A percentile compares a stretch with the other conserved stretches of the same genome.
These are phyloP conservation scores for Centropus bengalensis DNA, from an alignment of 2,113 vertebrate genomes.

Conservation along the genomic window DNA sequence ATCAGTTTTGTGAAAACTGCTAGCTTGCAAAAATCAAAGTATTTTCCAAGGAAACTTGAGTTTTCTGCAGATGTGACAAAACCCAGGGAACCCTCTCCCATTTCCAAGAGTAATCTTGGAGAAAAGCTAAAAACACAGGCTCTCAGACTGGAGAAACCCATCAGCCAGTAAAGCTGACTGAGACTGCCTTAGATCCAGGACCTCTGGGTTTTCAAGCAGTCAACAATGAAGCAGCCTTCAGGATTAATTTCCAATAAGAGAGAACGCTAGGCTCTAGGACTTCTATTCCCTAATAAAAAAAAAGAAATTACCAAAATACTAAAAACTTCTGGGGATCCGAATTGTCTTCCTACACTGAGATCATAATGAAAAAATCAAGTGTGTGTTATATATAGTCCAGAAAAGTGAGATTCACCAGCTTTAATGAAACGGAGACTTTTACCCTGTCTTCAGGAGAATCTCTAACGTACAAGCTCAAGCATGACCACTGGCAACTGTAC, in stretches of 20 bases:
- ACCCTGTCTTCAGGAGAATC: not conserved
- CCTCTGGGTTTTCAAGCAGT: not conserved
- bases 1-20: not conserved
- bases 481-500: slow-evolving; percentile 1
- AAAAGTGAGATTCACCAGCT: not conserved
- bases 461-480: not conserved
- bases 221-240: not conserved
- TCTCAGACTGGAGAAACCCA: not conserved
- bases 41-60: not conserved
- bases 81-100: not conserved
- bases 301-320: not conserved
- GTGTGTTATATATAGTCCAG: not conserved
- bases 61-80: not conserved
- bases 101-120: not conserved
- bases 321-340: not conserved
- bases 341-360: not conserved
- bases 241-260: not conserved
- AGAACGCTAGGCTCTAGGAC: not conserved
- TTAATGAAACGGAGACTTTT: not conserved
- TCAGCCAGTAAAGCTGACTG: not conserved
- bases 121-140: not conserved
- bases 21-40: not conserved
- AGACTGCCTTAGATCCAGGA: not conserved
- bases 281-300: not conserved
- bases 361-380: not conserved